phyloP scores from a whole-genome alignment of 1,140 invertebrate species.

The Apis cerana region DNA sequence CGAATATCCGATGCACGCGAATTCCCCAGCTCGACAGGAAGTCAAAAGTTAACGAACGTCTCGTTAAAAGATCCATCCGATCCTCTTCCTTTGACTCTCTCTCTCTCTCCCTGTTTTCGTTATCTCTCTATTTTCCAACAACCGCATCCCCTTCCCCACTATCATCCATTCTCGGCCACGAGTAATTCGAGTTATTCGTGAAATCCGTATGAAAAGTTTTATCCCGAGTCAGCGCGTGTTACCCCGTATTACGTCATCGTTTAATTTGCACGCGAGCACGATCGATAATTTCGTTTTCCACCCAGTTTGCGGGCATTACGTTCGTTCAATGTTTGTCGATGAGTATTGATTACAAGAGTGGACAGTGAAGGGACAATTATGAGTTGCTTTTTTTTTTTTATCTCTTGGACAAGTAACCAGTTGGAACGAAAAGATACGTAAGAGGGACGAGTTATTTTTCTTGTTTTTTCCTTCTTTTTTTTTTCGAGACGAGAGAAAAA shows the following conservation, averaged over 20 bases:
- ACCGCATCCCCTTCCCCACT: background rate
- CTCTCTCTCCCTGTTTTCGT: background rate
- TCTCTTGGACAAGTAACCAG: too few species aligned
- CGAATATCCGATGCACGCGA: background rate
- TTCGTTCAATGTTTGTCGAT: background rate
- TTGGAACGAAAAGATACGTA: too few species aligned
- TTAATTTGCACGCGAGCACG: background rate
- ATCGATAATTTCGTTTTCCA: background rate
- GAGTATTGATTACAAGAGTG: background rate
- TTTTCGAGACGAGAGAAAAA: too few species aligned
- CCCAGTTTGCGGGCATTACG: background rate
- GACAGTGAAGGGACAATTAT: background rate
- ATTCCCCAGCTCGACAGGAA: background rate
- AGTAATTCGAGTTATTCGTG: constrained; percentile 16
- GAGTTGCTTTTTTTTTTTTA: background rate
- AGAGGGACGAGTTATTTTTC: too few species aligned
- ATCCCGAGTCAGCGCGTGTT: background rate
- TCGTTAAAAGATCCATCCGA: constrained; percentile 23
- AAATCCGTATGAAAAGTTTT: constrained; percentile 22
- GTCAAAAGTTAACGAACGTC: constrained; percentile 4
- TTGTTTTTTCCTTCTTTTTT: too few species aligned
- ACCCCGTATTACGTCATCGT: background rate
- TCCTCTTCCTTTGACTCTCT: too few species aligned
- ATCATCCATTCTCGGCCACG: background rate
- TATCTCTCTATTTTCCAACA: background rate